Percentiles rank a stretch among this genome's conserved stretches.
Conservation (phyloP, 2,888 invertebrate species). For the Cybosia mesomella region DNA sequence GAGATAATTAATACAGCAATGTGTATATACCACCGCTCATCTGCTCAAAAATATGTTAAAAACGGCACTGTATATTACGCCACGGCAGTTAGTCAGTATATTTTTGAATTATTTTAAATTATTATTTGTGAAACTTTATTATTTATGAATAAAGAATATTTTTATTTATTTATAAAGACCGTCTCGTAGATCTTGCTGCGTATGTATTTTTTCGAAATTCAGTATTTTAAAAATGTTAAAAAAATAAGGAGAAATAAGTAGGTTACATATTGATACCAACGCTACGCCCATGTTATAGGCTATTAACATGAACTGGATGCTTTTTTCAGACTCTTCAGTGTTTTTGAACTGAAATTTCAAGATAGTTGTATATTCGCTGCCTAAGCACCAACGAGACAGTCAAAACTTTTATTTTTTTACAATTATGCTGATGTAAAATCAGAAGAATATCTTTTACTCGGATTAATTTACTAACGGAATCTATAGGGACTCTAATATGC, state of each 20-base stretch:
- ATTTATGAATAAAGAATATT: not conserved
- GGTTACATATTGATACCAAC: no score
- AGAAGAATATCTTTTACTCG: conserved; percentile 9
- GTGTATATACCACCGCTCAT: conserved; percentile 45
- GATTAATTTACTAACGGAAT: conserved; percentile 27
- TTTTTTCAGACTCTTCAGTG: no score
- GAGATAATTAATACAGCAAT: conserved; percentile 1
- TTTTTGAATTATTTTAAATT: not conserved
- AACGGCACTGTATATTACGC: conserved; percentile 6
- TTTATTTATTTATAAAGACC: not conserved
- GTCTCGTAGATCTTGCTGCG: not conserved
- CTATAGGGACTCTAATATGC: conserved; percentile 45
- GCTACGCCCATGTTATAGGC: no score
- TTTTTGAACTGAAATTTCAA: no score
- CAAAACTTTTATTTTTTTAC: not conserved
- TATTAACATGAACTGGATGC: not conserved
- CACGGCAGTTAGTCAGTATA: not conserved
- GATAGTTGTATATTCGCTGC: no score
- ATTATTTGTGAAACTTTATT: not conserved
- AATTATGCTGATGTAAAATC: conserved; percentile 8
- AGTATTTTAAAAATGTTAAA: no score
- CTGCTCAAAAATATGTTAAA: conserved; percentile 10
- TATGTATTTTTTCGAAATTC: not conserved
- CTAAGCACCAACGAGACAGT: not conserved
- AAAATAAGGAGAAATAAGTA: no score